Conservation (phyloP, 2,888 invertebrate genomes). For the Caenorhabditis sp. region DNA sequence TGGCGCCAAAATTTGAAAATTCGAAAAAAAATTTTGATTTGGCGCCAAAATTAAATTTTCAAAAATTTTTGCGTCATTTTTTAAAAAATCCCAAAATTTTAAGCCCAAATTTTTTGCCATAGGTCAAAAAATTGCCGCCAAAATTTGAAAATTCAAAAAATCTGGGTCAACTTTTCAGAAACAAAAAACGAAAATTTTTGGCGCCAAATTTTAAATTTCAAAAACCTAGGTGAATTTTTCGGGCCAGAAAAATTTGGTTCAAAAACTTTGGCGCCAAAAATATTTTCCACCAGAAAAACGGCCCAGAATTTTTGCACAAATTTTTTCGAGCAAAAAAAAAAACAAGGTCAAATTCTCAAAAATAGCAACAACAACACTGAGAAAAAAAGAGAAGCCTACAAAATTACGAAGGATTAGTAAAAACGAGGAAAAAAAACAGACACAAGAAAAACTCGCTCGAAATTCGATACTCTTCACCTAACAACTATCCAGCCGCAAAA, state of each 20-base stretch:
- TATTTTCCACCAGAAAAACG: too few species aligned
- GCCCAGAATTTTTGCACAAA: too few species aligned
- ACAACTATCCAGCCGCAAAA: neutral
- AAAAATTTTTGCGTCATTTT: neutral
- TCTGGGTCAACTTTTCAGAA: too few species aligned
- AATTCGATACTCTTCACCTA: constrained; percentile 10
- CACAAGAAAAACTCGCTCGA: constrained; percentile 7
- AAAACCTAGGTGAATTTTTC: too few species aligned
- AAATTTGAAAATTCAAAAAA: too few species aligned
- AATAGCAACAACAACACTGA: neutral
- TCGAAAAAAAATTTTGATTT: neutral
- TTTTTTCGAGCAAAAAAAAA: too few species aligned
- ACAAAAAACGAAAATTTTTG: too few species aligned
- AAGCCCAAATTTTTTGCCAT: neutral
- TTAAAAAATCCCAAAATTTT: neutral
- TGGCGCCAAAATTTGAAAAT: neutral
- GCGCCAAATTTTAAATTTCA: too few species aligned
- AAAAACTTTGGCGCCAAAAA: too few species aligned
- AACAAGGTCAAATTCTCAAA: too few species aligned
- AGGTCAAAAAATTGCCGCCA: too few species aligned
- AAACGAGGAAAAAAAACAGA: constrained; percentile 18
- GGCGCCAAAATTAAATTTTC: neutral
- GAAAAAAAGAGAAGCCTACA: neutral
- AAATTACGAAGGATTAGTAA: neutral
- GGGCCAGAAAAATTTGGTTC: too few species aligned